phyloP scores from a whole-genome alignment of 2,113 vertebrate genomes.

The Mellivora capensis region DNA sequence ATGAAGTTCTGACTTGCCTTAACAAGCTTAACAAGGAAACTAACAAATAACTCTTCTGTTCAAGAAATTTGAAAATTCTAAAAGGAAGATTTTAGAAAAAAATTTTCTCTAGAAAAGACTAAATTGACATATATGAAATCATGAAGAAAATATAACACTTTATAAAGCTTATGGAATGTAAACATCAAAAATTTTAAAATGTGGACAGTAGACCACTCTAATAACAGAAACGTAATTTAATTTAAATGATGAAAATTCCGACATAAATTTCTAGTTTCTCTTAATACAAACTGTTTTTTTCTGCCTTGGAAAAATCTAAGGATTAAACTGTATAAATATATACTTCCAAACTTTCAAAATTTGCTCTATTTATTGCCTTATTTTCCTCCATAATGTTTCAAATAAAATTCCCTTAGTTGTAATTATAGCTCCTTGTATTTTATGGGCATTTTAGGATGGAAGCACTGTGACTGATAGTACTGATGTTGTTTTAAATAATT shows the following conservation, averaged over 20 bases:
- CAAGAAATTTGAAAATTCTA: background rate
- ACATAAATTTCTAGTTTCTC: conserved; percentile 31
- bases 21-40: background rate
- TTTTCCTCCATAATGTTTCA: conserved; percentile 34
- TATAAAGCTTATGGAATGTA: background rate
- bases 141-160: background rate
- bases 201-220: background rate
- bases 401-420: conserved; percentile 52
- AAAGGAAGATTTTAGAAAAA: background rate
- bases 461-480: fast-evolving
- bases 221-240: background rate
- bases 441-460: conserved; percentile 4
- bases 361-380: conserved; percentile 67
- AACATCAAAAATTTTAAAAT: background rate
- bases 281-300: conserved; percentile 61
- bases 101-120: background rate
- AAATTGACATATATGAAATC: background rate
- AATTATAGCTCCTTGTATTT: conserved; percentile 4
- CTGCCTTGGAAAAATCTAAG: conserved; percentile 50
- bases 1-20: background rate
- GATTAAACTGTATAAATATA: conserved; percentile 58
- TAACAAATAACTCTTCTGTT: background rate
- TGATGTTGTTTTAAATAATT: background rate
- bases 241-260: conserved; percentile 26
- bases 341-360: conserved; percentile 51